A percentile compares a stretch with the other conserved stretches of the same genome.
phyloP scores from a whole-genome alignment of 2,113 vertebrate genomes.

The Orthonyx spaldingii region DNA sequence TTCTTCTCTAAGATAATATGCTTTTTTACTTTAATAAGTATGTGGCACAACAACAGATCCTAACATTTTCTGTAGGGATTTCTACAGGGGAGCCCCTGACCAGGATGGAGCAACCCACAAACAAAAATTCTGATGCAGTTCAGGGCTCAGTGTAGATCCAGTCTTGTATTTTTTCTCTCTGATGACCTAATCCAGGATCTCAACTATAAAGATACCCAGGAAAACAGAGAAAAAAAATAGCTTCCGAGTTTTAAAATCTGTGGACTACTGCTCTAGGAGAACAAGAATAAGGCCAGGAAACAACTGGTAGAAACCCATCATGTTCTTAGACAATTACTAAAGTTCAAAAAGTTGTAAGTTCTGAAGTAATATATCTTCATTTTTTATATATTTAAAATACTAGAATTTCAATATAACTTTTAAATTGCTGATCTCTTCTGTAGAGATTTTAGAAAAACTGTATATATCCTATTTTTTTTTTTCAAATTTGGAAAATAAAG shows the following conservation, averaged over 20 bases:
- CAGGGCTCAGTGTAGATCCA: background rate
- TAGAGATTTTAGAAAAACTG: background rate
- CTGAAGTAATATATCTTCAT: background rate
- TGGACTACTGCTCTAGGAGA: background rate
- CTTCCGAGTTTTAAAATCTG: background rate
- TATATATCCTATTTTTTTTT: background rate
- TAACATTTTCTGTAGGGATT: background rate
- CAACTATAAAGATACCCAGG: background rate
- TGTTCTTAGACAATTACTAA: background rate
- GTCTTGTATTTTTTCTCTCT: background rate
- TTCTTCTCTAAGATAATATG: background rate
- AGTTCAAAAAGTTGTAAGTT: background rate
- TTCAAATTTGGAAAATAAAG: background rate
- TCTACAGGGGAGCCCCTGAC: background rate
- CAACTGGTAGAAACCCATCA: background rate
- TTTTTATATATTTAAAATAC: background rate
- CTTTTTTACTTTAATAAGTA: background rate
- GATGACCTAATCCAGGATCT: background rate
- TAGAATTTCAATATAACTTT: background rate
- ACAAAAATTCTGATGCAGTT: background rate
- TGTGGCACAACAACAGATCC: background rate
- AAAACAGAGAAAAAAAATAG: background rate
- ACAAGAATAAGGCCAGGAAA: background rate
- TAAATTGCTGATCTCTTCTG: background rate
- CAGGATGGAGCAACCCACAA: background rate